phyloP scores from a whole-genome alignment of 2,888 invertebrate species.

The Sisyra nigra region DNA sequence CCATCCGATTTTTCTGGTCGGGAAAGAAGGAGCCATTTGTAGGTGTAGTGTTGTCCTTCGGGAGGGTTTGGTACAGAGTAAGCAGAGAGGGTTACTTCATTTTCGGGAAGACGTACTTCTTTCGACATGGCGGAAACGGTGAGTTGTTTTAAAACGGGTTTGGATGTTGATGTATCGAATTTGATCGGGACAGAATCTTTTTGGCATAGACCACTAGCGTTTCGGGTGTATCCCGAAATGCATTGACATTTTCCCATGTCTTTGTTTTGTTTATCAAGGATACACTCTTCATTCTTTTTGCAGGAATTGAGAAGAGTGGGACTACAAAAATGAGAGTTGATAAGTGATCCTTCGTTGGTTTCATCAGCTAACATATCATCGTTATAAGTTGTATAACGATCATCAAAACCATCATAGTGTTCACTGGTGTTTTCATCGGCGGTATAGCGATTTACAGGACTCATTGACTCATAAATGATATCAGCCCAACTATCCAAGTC shows the following conservation, averaged over 20 bases:
- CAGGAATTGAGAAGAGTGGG: constrained; percentile 40
- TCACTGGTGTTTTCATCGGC: constrained; percentile 1
- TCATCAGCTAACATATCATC: constrained; percentile 8
- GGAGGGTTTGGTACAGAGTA: constrained; percentile 60
- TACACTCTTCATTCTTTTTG: constrained; percentile 52
- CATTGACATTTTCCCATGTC: constrained; percentile 59
- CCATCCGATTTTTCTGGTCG: constrained; percentile 63
- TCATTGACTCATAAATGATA: constrained; percentile 19
- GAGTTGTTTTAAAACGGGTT: constrained; percentile 43
- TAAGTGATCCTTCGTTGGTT: background rate
- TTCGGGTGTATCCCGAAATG: constrained; percentile 39
- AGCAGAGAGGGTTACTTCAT: constrained; percentile 69
- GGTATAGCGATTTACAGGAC: background rate
- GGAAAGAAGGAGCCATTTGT: constrained; percentile 74
- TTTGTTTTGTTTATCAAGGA: constrained; percentile 33
- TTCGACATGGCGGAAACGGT: constrained; percentile 62
- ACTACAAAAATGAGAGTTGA: constrained; percentile 34
- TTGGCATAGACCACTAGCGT: constrained; percentile 15
- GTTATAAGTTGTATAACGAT: background rate
- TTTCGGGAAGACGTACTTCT: constrained; percentile 67
- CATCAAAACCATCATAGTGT: constrained; percentile 4
- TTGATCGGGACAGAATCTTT: constrained; percentile 8
- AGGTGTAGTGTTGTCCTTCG: constrained; percentile 62
- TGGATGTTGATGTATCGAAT: constrained; percentile 26
- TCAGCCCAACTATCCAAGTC: constrained; percentile 35